A percentile compares a stretch with the other conserved stretches of the same genome.
Conservation (phyloP, 2,113 vertebrate genomes). For the Centrocercus urophasianus region DNA sequence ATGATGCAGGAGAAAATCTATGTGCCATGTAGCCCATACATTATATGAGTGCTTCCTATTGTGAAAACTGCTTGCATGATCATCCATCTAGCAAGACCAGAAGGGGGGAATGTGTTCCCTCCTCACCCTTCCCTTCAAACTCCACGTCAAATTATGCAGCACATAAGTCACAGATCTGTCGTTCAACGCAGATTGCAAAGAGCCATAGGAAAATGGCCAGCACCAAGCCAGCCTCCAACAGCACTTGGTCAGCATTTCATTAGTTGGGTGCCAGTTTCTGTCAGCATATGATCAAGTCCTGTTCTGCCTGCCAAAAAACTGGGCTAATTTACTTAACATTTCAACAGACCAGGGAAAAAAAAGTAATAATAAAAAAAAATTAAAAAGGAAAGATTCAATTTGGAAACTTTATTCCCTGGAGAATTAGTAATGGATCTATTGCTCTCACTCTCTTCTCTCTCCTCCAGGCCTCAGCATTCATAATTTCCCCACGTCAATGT, state of each 20-base stretch:
- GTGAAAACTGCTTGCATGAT: neutral
- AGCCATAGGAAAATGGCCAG: neutral
- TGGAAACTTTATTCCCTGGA: slow-evolving; percentile 62
- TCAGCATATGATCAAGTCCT: neutral
- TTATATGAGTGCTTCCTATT: neutral
- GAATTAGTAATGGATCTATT: slow-evolving; percentile 56
- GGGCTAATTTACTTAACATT: slow-evolving; percentile 75
- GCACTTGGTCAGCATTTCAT: neutral
- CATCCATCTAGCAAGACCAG: rapidly evolving
- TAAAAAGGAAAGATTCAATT: slow-evolving; percentile 71
- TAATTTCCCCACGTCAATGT: slow-evolving; percentile 56
- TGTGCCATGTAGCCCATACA: rapidly evolving
- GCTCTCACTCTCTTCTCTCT: neutral
- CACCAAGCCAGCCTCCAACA: neutral
- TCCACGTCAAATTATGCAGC: neutral
- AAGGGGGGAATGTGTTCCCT: neutral
- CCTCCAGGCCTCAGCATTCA: slow-evolving; percentile 52
- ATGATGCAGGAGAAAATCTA: rapidly evolving
- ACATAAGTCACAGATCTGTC: neutral
- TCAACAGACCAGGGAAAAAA: slow-evolving; percentile 45
- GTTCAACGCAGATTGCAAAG: neutral
- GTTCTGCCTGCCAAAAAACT: slow-evolving; percentile 57
- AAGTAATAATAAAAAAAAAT: neutral
- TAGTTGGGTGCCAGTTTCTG: neutral
- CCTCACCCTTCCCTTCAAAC: neutral